These are phyloP conservation scores for Diphyllodes magnificus DNA, from an alignment of 2,113 vertebrate species.

Conservation along the genomic window DNA sequence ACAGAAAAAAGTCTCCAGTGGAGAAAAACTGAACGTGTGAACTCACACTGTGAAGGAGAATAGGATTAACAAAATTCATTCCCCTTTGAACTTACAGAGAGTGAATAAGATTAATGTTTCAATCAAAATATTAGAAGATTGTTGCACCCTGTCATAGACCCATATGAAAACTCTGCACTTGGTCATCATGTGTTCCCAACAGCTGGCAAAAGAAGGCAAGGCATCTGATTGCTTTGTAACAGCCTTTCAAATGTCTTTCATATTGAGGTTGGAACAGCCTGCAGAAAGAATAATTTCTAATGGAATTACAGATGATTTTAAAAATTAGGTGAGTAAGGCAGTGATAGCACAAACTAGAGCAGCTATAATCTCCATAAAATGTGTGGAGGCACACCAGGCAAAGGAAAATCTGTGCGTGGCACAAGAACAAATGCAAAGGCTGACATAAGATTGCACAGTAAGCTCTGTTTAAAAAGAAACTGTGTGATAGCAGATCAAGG, in stretches of 20 bases:
- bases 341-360: background rate
- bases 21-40: constrained; percentile 29
- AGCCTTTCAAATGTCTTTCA: background rate
- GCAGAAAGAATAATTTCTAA: background rate
- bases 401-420: background rate
- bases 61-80: constrained; percentile 25
- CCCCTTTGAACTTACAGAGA: background rate
- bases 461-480: constrained; percentile 20
- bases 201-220: background rate
- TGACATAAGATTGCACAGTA: background rate
- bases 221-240: background rate
- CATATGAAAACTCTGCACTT: background rate
- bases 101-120: background rate
- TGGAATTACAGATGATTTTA: background rate
- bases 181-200: background rate
- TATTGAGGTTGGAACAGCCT: background rate
- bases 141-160: background rate
- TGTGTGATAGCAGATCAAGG: constrained; percentile 34
- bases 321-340: background rate
- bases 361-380: background rate
- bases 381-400: background rate
- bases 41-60: background rate
- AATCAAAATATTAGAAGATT: background rate
- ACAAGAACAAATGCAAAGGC: constrained; percentile 14
- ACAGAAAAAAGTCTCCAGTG: background rate